Conservation (phyloP, 2,113 vertebrate genomes). For the Corynorhinus townsendii region DNA sequence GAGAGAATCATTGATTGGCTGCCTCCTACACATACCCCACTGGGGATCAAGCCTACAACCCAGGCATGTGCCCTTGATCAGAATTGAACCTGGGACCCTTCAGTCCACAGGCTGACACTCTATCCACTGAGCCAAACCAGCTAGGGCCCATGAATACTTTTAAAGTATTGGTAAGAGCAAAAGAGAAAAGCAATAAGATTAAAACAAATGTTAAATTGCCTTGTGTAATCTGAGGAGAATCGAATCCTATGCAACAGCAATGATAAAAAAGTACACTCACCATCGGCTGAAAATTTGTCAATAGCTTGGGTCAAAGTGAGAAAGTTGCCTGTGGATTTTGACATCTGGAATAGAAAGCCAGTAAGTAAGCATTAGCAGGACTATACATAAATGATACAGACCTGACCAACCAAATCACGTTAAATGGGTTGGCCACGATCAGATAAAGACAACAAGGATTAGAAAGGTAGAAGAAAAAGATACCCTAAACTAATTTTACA, state of each 20-base stretch:
- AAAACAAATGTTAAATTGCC: neutral
- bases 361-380: neutral
- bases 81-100: too few relatives aligned
- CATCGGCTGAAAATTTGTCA: constrained; percentile 97
- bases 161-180: neutral
- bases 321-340: constrained; percentile 99
- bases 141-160: neutral
- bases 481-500: neutral
- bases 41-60: too few relatives aligned
- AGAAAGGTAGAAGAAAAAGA: neutral
- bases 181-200: neutral
- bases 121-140: too few relatives aligned
- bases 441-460: neutral
- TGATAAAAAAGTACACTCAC: constrained; percentile 76
- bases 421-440: neutral
- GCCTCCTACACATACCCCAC: too few relatives aligned
- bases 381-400: neutral
- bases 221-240: neutral
- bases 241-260: neutral
- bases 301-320: constrained; percentile 92
- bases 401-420: neutral
- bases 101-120: too few relatives aligned
- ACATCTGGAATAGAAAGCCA: constrained; percentile 87
- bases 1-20: too few relatives aligned
- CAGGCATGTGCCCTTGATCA: too few relatives aligned